These are phyloP conservation scores for Erebia aethiops DNA, from an alignment of 2,888 invertebrate species.

Conservation along the genomic window DNA sequence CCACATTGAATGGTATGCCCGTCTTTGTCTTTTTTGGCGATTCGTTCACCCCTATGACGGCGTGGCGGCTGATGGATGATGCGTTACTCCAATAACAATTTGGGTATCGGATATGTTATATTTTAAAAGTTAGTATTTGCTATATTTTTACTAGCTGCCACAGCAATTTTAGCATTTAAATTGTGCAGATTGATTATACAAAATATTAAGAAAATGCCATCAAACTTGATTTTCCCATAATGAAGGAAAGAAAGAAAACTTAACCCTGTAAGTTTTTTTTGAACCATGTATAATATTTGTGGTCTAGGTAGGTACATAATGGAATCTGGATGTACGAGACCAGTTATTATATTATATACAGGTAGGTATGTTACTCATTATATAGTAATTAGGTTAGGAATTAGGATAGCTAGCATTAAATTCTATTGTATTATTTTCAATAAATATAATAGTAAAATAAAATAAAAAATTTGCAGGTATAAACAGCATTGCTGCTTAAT, in stretches of 20 bases:
- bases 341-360: background rate
- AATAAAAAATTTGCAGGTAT: too few relatives aligned
- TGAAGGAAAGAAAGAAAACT: too few relatives aligned
- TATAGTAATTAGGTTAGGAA: too few relatives aligned
- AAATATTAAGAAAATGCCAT: background rate
- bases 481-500: background rate
- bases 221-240: background rate
- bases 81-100: constrained; percentile 83
- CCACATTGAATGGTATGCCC: constrained; percentile 44
- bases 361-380: too few relatives aligned
- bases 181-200: constrained; percentile 1
- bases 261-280: too few relatives aligned
- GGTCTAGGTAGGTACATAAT: background rate
- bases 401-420: too few relatives aligned
- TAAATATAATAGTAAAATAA: too few relatives aligned
- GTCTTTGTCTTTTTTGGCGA: constrained; percentile 58
- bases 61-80: constrained; percentile 79
- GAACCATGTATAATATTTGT: background rate
- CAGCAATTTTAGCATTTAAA: background rate
- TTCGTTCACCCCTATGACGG: constrained; percentile 72
- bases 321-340: too few relatives aligned
- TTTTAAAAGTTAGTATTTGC: constrained; percentile 65
- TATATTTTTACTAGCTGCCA: constrained; percentile 38
- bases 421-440: too few relatives aligned
- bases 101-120: constrained; percentile 76